Evolutionary conservation across 2,888 invertebrate genomes (phyloP), one percentile per base, ranked within the genome.

Genomic region (Syritta pipiens): DNA sequence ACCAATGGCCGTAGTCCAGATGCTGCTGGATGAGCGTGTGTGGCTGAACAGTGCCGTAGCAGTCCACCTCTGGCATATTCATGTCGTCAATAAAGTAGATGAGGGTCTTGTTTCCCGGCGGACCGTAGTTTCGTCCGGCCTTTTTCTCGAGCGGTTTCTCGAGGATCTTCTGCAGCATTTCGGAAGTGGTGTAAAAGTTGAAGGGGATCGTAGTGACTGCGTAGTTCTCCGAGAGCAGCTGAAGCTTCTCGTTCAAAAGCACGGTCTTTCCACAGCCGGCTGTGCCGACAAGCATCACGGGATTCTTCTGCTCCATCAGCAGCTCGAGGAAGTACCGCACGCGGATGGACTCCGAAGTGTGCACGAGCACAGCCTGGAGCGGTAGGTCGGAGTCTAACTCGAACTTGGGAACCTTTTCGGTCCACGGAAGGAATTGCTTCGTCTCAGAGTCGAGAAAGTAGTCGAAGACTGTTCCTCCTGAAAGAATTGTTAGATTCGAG

Each of bases 81-180:
- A 98, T 94, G 85, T 98, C 98, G 86, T 98, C 98, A 74, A 98
- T 94, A 86, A 98, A 98, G 88, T 97, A 98, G 79, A 98, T 93
- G 37, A 98, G 90, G 0, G 95, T 95, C 89, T 97, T 97, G 84
- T 94, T 97, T 9, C 98, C 97, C 0, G 97, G 97, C 9, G 98
- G 98, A 0, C 97, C 98, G 85, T 94, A 98, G 89, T 97, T 98
- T 81, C 97, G 91, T 4, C 96, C 96, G 6, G 98, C 98, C 88
- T 98, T 98, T 90, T 98, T 98, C 88, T 98, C 98, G 69, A 98
- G 88, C 4, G 97, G 96, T 86, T 96, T 97, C 87, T 98, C 98
- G 63, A 98, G 89, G 55, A 97, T 94, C 86, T 96, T 95, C 86
- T 97, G 97, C 37, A 97, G 89, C 96, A 97, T 96, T 88, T 97